Percentiles rank a stretch among this genome's conserved stretches.
These are phyloP conservation scores for Spheniscus humboldti DNA, from an alignment of 2,797 vertebrate species.

Conservation along the genomic window DNA sequence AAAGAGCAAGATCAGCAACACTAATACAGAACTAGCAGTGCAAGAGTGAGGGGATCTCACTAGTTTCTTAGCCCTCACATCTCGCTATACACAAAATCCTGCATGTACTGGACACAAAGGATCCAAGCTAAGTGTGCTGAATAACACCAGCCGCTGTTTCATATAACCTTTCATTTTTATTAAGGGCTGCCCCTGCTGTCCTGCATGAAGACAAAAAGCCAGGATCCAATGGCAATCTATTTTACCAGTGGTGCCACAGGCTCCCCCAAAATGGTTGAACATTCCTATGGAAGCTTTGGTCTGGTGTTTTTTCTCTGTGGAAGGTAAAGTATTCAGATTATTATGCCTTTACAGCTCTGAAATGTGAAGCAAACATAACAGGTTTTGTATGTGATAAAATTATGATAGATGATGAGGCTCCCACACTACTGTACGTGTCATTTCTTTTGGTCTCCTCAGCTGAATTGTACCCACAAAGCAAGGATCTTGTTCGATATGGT, in stretches of 20 bases:
- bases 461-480: not conserved
- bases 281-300: slow-evolving; percentile 76
- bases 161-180: not conserved
- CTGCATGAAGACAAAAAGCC: slow-evolving; percentile 73
- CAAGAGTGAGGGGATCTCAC: not conserved
- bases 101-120: not conserved
- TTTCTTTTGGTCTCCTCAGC: not conserved
- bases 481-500: not conserved
- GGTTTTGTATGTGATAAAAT: not conserved
- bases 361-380: not conserved
- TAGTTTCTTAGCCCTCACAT: not conserved
- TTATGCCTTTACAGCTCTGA: not conserved
- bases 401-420: not conserved
- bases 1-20: not conserved
- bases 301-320: slow-evolving; percentile 71
- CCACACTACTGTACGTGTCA: accelerated
- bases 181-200: slow-evolving; percentile 68
- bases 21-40: not conserved
- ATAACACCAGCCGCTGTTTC: not conserved
- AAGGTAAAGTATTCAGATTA: slow-evolving; percentile 60
- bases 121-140: not conserved
- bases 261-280: slow-evolving; percentile 79
- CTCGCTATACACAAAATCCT: not conserved
- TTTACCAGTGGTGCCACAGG: slow-evolving; percentile 83
- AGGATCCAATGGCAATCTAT: slow-evolving; percentile 76